phyloP scores from a whole-genome alignment of 2,797 vertebrate species.

The Melopsittacus undulatus region DNA sequence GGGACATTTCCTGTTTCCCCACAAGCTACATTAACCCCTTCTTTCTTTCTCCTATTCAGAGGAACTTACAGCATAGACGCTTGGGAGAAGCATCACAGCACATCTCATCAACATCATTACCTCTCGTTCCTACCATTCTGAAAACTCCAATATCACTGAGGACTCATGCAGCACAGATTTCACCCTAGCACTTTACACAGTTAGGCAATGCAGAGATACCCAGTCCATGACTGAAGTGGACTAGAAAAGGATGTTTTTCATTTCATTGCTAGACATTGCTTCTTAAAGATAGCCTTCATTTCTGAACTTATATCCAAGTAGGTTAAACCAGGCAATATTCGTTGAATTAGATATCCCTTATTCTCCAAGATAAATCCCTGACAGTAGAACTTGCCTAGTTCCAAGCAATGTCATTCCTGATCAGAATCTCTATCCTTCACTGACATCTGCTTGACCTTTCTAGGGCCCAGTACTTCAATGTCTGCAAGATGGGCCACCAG shows the following conservation, averaged over 20 bases:
- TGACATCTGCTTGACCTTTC: background rate
- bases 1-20: constrained; percentile 61
- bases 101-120: background rate
- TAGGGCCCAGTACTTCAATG: background rate
- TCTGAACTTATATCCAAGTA: background rate
- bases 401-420: background rate
- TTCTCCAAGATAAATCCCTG: background rate
- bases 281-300: background rate
- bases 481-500: background rate
- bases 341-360: background rate
- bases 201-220: background rate
- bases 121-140: background rate
- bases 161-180: accelerated
- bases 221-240: background rate
- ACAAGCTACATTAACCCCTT: constrained; percentile 48
- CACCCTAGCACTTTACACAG: background rate
- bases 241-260: background rate
- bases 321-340: background rate
- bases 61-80: background rate
- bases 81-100: background rate
- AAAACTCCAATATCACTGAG: background rate
- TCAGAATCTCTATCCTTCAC: background rate
- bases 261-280: background rate
- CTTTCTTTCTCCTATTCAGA: background rate
- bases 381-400: background rate